Evolutionary conservation across 2,113 vertebrate genomes (phyloP), one percentile per base, ranked within the genome.

Genomic region (Grammomys surdaster): DNA sequence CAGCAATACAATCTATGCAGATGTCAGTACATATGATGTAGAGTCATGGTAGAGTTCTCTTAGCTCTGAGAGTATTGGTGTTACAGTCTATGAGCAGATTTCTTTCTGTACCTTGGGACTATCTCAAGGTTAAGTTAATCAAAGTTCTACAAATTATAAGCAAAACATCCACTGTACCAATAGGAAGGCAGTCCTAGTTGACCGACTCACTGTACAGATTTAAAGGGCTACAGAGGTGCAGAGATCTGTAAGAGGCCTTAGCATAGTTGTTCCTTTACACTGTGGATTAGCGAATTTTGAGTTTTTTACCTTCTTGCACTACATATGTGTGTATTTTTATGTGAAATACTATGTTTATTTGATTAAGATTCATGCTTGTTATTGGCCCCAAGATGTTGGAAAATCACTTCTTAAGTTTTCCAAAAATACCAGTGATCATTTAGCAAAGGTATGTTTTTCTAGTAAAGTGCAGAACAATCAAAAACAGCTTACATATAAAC

Each of bases 321-420:
- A 69, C 82, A 73, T 96, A 94, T 89, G 28, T 84, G 82, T 84
- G 67, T 65, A 78, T 94, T 95, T 98, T 97, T 94, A 97, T 94
- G 96, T 97, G 75, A 97, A 97, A 88, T 88, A 51, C 51, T 88
- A 80, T 93, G 70, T 97, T 73, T 91, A 88, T 98, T 97, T 84
- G 96, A 70, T 90, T 97, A 93, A 97, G 51, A 60, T 97, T 77
- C 97, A 54, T 90, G 58, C 97, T 97, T 95, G 51, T 89, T 93
- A 93, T 94, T 91, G 88, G 46, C 90, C 76, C 95, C 95, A 98
- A 92, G 16, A n/a, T 95, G 97, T 91, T 89, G 93, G 86, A 94
- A 97, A 95, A 97, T 92, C 12, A 9, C 28, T 16, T 76, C 48
- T 91, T 92, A 76, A 65, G 6, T 93, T 98, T 98, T 91, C 72